These are phyloP conservation scores for Neodiprion pinetum DNA, from an alignment of 1,140 invertebrate species.

Conservation along the genomic window DNA sequence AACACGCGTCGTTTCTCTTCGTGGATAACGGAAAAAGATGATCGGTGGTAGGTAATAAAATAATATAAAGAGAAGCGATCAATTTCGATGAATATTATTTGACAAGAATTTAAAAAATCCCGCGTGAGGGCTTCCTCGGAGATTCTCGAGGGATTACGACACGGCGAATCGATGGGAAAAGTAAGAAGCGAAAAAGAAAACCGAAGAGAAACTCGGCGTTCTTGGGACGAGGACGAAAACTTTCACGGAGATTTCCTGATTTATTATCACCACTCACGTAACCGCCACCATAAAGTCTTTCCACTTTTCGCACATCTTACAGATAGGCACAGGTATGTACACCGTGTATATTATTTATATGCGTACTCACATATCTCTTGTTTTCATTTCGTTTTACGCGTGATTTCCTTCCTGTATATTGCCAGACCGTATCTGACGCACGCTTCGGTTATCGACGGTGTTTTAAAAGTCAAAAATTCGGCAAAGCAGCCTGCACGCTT, in stretches of 20 bases:
- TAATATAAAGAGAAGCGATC: no score
- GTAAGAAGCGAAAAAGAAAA: background rate
- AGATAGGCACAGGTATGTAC: no score
- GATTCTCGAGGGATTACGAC: background rate
- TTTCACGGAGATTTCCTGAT: background rate
- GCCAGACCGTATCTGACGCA: no score
- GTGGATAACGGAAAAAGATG: no score
- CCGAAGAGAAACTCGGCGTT: background rate
- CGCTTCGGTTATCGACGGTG: no score
- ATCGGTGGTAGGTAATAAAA: no score
- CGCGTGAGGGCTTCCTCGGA: background rate
- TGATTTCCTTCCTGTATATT: no score
- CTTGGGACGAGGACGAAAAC: background rate
- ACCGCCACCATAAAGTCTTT: background rate
- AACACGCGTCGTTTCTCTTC: background rate
- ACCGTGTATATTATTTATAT: no score
- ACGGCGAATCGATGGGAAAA: background rate
- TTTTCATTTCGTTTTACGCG: no score
- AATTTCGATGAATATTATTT: background rate
- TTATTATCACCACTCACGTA: background rate
- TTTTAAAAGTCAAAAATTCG: slow-evolving; percentile 5
- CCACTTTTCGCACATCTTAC: background rate
- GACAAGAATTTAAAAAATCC: background rate
- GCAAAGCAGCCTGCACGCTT: slow-evolving; percentile 28
- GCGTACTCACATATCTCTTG: no score